A percentile compares a stretch with the other conserved stretches of the same genome.
Evolutionary conservation across 2,797 vertebrate genomes (phyloP).

Genomic region (Enteromius paludinosus): DNA sequence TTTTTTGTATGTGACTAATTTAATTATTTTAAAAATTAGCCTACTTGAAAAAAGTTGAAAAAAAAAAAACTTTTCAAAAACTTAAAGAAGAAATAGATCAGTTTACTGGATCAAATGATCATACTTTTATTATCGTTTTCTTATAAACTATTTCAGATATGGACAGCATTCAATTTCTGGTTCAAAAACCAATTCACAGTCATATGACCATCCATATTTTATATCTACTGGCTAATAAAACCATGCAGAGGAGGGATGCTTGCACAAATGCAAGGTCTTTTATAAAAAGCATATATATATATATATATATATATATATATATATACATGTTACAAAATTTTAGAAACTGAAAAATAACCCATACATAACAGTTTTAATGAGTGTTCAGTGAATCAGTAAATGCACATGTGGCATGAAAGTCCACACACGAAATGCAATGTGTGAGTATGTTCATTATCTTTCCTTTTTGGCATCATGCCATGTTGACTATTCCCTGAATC

Average conservation of each 20-base stretch:
- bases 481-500: not conserved
- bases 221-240: not conserved
- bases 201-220: not conserved
- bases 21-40: too few relatives aligned
- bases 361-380: not conserved
- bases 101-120: not conserved
- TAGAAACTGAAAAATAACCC: not conserved
- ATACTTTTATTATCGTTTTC: not conserved
- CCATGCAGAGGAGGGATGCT: not conserved
- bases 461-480: not conserved
- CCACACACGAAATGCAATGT: not conserved
- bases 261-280: not conserved
- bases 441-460: not conserved
- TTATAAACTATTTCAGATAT: not conserved
- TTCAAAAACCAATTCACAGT: not conserved
- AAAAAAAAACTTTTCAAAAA: too few relatives aligned
- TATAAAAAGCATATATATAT: not conserved
- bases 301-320: too few relatives aligned
- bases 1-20: not conserved
- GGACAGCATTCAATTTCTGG: not conserved
- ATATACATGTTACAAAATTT: not conserved
- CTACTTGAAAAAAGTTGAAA: too few relatives aligned
- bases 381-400: conserved; percentile 5
- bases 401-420: not conserved
- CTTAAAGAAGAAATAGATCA: too few relatives aligned